phyloP scores from a whole-genome alignment of 2,797 vertebrate species.

The Crossoptilon crossoptilon region DNA sequence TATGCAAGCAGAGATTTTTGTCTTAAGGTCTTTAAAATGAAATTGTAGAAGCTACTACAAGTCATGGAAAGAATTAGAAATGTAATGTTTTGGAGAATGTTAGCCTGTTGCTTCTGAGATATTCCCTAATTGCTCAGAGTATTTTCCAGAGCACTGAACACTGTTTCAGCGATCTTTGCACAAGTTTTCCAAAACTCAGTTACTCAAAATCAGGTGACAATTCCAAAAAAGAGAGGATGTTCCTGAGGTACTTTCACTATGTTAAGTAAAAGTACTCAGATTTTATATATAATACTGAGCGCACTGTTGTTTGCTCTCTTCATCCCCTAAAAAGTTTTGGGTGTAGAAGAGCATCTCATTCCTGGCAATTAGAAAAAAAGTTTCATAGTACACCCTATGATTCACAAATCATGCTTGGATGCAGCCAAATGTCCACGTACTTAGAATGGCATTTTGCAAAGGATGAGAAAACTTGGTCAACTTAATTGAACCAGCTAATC shows the following conservation, averaged over 20 bases:
- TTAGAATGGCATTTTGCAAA: slow-evolving; percentile 12
- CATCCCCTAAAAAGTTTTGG: neutral
- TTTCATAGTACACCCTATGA: neutral
- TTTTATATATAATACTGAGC: neutral
- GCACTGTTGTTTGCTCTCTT: neutral
- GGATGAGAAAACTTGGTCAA: neutral
- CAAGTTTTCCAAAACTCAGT: neutral
- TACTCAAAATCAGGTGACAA: neutral
- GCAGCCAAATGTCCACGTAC: neutral
- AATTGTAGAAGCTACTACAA: neutral
- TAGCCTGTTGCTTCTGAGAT: neutral
- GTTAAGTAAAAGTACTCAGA: neutral
- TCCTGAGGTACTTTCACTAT: neutral
- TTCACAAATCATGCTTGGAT: neutral
- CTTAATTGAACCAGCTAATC: neutral
- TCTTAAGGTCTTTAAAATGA: slow-evolving; percentile 1
- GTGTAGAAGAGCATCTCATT: neutral
- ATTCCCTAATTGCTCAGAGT: neutral
- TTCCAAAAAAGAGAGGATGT: neutral
- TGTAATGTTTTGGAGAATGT: neutral
- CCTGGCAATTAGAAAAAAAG: neutral
- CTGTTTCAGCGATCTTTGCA: neutral
- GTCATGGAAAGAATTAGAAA: slow-evolving; percentile 1
- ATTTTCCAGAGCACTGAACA: neutral
- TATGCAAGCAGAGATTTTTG: neutral